These are phyloP conservation scores for Nasalis larvatus DNA, from an alignment of 2,113 vertebrate species.

Conservation along the genomic window DNA sequence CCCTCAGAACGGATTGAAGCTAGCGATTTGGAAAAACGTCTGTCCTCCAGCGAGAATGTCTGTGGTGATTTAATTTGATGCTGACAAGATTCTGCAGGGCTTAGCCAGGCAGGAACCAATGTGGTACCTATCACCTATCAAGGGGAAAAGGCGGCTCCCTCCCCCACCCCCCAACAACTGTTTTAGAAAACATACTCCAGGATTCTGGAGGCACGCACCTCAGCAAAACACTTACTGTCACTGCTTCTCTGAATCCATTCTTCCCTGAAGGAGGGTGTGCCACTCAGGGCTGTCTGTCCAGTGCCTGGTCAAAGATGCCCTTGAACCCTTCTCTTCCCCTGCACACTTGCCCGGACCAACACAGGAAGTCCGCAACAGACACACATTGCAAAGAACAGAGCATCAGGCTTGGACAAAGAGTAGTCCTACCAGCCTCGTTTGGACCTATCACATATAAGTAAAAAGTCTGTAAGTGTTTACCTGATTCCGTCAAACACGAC, in stretches of 20 bases:
- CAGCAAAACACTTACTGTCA: background rate
- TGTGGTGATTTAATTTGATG: background rate
- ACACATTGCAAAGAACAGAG: background rate
- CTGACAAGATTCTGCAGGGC: background rate
- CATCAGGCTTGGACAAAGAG: background rate
- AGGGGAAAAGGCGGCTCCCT: background rate
- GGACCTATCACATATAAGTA: slow-evolving; percentile 65
- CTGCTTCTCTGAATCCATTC: background rate
- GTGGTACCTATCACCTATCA: background rate
- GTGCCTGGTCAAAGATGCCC: background rate
- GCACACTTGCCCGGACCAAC: accelerated
- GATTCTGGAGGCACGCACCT: background rate
- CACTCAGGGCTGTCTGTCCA: too few species aligned
- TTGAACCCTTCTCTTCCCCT: accelerated
- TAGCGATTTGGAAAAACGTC: background rate
- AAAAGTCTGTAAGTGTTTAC: slow-evolving; percentile 82
- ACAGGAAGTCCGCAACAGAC: background rate
- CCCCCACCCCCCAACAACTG: background rate
- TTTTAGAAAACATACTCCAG: background rate
- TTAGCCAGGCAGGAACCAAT: background rate
- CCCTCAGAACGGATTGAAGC: background rate
- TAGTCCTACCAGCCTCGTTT: slow-evolving; percentile 24
- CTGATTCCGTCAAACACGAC: slow-evolving; percentile 80
- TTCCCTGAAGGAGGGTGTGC: background rate
- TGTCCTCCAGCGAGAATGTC: background rate